phyloP scores from a whole-genome alignment of 2,797 vertebrate species.

The Aldrovandia affinis region DNA sequence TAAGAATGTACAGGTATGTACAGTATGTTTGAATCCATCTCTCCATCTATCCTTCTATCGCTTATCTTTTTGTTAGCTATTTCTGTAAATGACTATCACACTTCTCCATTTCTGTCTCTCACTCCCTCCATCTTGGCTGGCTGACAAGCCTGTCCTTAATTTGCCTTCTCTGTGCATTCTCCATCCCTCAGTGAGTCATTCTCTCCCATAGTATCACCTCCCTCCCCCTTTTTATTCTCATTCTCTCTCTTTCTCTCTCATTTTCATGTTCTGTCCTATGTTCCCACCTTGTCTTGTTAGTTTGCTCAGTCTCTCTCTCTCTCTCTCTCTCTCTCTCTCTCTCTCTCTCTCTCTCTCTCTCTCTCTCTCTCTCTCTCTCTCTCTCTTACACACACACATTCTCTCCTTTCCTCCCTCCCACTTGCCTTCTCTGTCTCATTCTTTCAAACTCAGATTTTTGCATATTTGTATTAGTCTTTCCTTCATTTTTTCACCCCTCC shows the following conservation, averaged over 20 bases:
- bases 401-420: neutral
- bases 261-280: too few species aligned
- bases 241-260: neutral
- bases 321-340: neutral
- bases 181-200: conserved; percentile 30
- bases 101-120: conserved; percentile 25
- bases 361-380: neutral
- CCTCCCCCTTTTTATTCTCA: neutral
- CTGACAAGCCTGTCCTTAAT: conserved; percentile 46
- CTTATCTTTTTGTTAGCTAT: neutral
- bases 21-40: neutral
- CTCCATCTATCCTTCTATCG: neutral
- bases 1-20: neutral
- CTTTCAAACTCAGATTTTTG: conserved; percentile 14
- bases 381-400: conserved; percentile 25
- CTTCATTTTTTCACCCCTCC: neutral
- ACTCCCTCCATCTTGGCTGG: conserved; percentile 43
- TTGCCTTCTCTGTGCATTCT: conserved; percentile 40
- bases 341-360: neutral
- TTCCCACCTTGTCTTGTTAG: conserved; percentile 7
- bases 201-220: conserved; percentile 10
- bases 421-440: conserved; percentile 29
- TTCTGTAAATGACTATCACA: conserved; percentile 18
- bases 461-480: conserved; percentile 11
- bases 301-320: neutral